phyloP scores from a whole-genome alignment of 2,888 invertebrate genomes.

The Noctuana brunneofusca region DNA sequence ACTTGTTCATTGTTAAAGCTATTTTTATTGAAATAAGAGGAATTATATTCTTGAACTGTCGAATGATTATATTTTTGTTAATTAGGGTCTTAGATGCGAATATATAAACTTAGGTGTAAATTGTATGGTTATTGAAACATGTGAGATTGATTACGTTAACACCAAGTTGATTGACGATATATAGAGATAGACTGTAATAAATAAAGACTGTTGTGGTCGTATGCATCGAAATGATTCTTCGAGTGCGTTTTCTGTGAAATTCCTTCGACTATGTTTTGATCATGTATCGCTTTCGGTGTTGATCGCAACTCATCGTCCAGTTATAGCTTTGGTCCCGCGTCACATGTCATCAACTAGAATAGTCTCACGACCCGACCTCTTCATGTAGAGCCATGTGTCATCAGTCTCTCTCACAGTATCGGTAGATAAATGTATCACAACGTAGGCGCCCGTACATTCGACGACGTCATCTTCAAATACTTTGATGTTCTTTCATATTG shows the following conservation, averaged over 20 bases:
- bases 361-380: slow-evolving; percentile 73
- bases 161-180: slow-evolving; percentile 65
- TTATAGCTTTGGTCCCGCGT: slow-evolving; percentile 69
- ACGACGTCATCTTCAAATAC: slow-evolving; percentile 57
- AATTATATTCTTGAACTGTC: slow-evolving; percentile 78
- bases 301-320: slow-evolving; percentile 70
- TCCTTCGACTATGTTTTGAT: slow-evolving; percentile 59
- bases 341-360: slow-evolving; percentile 66
- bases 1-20: slow-evolving; percentile 80
- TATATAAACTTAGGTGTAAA: slow-evolving; percentile 66
- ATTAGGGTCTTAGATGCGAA: slow-evolving; percentile 74
- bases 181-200: slow-evolving; percentile 70
- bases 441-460: slow-evolving; percentile 78
- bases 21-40: slow-evolving; percentile 75
- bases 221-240: slow-evolving; percentile 71
- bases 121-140: slow-evolving; percentile 70
- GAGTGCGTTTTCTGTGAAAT: slow-evolving; percentile 63
- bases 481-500: slow-evolving; percentile 47
- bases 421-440: slow-evolving; percentile 83
- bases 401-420: slow-evolving; percentile 72
- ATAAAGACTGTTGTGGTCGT: slow-evolving; percentile 78
- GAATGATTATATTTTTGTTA: slow-evolving; percentile 77
- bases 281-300: slow-evolving; percentile 81
- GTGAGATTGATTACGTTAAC: slow-evolving; percentile 72
- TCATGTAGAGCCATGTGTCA: slow-evolving; percentile 75